Conservation (phyloP, 2,888 invertebrate genomes). For the Nymphalis c-album region DNA sequence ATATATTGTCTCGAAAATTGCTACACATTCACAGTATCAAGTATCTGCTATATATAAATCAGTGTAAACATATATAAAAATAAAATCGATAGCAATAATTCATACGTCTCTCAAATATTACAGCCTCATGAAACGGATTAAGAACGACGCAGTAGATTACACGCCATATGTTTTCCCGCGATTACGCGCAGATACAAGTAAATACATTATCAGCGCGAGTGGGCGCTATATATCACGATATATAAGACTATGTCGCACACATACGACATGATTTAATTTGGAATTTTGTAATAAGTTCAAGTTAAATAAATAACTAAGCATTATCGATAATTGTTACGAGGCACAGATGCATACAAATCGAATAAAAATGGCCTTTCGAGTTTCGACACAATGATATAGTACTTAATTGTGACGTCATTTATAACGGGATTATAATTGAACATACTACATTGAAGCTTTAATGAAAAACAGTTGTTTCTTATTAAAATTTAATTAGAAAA, state of each 20-base stretch:
- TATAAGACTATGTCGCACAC: conserved; percentile 2
- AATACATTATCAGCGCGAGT: conserved; percentile 14
- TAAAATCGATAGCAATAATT: neutral
- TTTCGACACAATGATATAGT: too few relatives aligned
- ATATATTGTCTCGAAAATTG: neutral
- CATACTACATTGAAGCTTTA: too few relatives aligned
- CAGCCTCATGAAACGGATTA: conserved; percentile 14
- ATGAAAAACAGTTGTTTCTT: too few relatives aligned
- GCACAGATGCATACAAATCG: neutral
- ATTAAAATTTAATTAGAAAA: too few relatives aligned
- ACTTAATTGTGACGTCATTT: neutral
- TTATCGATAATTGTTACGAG: too few relatives aligned
- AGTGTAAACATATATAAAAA: neutral
- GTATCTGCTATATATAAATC: neutral
- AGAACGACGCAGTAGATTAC: conserved; percentile 14
- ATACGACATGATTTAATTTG: neutral
- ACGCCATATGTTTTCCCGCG: conserved; percentile 22
- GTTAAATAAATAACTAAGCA: too few relatives aligned
- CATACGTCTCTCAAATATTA: conserved; percentile 1
- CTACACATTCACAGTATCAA: neutral
- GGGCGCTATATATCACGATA: conserved; percentile 17
- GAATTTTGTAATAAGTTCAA: too few relatives aligned
- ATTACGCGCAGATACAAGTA: conserved; percentile 24
- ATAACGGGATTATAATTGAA: neutral
- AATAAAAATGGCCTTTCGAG: too few relatives aligned